Conservation (phyloP, 2,113 vertebrate species). For the Catharus minimus region DNA sequence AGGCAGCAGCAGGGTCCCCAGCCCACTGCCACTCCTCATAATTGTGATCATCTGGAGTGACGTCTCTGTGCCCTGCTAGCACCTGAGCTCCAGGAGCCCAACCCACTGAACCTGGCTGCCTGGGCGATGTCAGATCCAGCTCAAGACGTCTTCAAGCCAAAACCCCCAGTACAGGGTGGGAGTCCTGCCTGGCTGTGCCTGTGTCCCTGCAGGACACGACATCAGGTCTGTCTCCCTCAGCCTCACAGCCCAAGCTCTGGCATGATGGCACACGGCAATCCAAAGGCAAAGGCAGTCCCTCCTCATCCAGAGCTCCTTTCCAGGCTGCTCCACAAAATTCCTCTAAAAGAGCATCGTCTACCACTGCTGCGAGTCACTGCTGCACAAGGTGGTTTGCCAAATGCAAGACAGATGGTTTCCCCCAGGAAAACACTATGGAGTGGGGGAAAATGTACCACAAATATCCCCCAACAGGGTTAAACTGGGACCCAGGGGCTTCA, state of each 20-base stretch:
- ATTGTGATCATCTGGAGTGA: background rate
- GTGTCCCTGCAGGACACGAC: background rate
- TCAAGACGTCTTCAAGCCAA: background rate
- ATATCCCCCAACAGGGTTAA: background rate
- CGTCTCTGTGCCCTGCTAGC: background rate
- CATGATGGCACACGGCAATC: rapidly evolving
- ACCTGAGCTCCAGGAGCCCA: rapidly evolving
- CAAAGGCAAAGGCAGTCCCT: background rate
- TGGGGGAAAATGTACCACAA: background rate
- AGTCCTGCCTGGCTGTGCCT: rapidly evolving
- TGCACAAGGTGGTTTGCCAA: background rate
- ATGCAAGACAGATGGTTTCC: background rate
- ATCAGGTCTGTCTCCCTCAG: background rate
- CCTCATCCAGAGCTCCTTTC: background rate
- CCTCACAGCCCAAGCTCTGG: rapidly evolving
- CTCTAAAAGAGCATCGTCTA: background rate
- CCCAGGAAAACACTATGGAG: background rate
- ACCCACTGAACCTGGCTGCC: background rate
- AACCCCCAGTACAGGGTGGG: background rate
- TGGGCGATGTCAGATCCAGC: rapidly evolving
- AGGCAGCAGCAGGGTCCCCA: background rate
- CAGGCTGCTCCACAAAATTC: background rate
- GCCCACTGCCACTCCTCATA: background rate
- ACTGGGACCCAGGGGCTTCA: background rate
- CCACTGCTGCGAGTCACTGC: background rate